phyloP scores from a whole-genome alignment of 2,797 vertebrate species.

The Galaxias olidus region DNA sequence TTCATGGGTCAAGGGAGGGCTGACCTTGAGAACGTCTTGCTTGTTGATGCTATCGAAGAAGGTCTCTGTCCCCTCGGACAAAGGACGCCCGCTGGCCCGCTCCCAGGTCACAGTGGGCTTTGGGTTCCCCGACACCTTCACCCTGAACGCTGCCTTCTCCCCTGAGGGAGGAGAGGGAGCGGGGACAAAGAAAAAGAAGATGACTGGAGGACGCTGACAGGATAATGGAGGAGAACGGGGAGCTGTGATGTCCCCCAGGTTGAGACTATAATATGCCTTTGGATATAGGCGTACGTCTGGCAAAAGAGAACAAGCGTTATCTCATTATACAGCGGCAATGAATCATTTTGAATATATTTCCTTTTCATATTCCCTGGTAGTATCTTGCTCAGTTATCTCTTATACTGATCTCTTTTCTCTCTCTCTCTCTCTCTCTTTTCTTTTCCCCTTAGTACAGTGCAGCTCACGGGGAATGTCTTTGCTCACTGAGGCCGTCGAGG shows the following conservation, averaged over 20 bases:
- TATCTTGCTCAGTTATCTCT: too few relatives aligned
- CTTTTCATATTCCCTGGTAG: too few relatives aligned
- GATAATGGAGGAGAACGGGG: too few relatives aligned
- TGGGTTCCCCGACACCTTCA: constrained; percentile 57
- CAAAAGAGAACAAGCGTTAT: too few relatives aligned
- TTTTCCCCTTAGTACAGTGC: neutral
- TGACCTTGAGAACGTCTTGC: constrained; percentile 67
- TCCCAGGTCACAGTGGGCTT: constrained; percentile 57
- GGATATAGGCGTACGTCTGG: too few relatives aligned
- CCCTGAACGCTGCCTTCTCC: constrained; percentile 63
- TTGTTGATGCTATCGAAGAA: constrained; percentile 67
- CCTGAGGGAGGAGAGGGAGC: constrained; percentile 31
- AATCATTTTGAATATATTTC: too few relatives aligned
- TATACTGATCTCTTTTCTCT: too few relatives aligned
- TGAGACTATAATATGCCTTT: too few relatives aligned
- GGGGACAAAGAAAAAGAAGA: neutral
- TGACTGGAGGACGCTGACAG: neutral
- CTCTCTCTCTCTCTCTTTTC: too few relatives aligned
- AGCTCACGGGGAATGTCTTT: neutral
- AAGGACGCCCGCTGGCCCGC: constrained; percentile 47
- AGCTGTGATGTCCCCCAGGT: too few relatives aligned
- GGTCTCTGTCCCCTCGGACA: constrained; percentile 56
- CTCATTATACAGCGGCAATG: too few relatives aligned
- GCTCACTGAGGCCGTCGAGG: constrained; percentile 16
- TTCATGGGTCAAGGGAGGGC: neutral